Base-by-base conservation (phyloP, 2,888 invertebrate species). In the Microplitis deprimator region DNA sequence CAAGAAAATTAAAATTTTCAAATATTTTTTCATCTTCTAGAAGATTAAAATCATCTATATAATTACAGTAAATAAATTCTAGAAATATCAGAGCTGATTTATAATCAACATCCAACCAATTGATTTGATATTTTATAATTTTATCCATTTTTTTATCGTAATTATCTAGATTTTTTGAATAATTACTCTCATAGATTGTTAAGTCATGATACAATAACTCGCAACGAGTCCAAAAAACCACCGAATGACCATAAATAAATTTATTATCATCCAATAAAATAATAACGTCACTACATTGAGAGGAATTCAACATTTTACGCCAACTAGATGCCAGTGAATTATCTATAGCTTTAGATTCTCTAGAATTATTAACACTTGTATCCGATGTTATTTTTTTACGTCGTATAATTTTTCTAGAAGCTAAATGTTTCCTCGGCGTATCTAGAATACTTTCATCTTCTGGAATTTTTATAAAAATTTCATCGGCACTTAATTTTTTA, bases 211-310 rank as follows among this genome's bases (percentile, higher is more conserved):
- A 79, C 70, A 91, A 84, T 60, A 84, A 83, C n/a, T 89, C 86
- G 79, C 90, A 91, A 20, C 91, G 89, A 5, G 88, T 88, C 79
- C 86, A 83, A 16, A 91, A 84, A 6, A 92, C 89, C 41, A 91
- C 81, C 82, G 88, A 90, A 80, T 92, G 92, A 65, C 87, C 89
- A 83, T 88, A 89, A 79, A 91, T 89, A 59, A 88, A 84, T 77
- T 84, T 85, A 69, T 87, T 85, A 75, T 87, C 84, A 69, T 89
- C 86, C 1, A 89, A 87, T 76, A 88, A 85, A 59, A 91, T 83
- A 17, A 88, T 84, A 10, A 91, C 75, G 81, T 92, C 91, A 84
- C 91, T 91, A 79, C 88, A 84, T 62, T 84, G 81, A 76, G 85
- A 87, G 40, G 87, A 86, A 76, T 89, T 89, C 6, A 91, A 77